Base-by-base conservation (phyloP, 2,113 vertebrate genomes). In the Loxodonta africana region DNA sequence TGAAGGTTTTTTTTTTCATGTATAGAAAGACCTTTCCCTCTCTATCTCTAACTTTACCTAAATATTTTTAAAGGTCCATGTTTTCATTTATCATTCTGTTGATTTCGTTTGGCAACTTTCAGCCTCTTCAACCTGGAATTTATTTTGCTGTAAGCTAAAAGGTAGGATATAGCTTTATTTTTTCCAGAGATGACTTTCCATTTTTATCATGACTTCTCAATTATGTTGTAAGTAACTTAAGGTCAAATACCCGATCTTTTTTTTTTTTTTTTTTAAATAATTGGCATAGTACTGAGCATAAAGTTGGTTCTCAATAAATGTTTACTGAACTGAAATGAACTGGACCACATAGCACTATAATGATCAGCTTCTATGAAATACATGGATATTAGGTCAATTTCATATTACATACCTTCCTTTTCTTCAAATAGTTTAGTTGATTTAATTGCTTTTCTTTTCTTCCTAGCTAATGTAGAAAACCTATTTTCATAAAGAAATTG, bases 391-490 rank as follows among this genome's bases (percentile, higher is more conserved):
- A 83, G 7, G n/a, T 88, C 33, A 91, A 46, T 77, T 80, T 83
- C 7, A 67, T 80, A 28, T 71, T 86, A 21, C 10, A 37, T 80
- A 62, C 73, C 44, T 91, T 71, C 23, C 26, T 69, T 69, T 33
- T 92, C 71, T 90, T 60, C 53, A 94, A 90, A 78, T 91, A 62
- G 76, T 81, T 67, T 71, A 77, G 83, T 73, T 84, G 33, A 63
- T 25, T 85, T 7, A 10, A 46, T 89, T 84, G 95, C 20, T 76
- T 87, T 78, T 10, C 15, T 90, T 96, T 84, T 53, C 15, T 71
- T 83, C 78, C 37, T 46, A 88, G 26, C 28, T 69, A 37, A 83
- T 94, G 10, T 65, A 15, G 8, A 92, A 91, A 63, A 57, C 5
- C 53, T 90, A 41, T 86, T 90, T 95, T 91, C 10, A 63, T 69